Evolutionary conservation across 2,113 vertebrate species (phyloP).

Genomic region (Mormyrus lacerda): DNA sequence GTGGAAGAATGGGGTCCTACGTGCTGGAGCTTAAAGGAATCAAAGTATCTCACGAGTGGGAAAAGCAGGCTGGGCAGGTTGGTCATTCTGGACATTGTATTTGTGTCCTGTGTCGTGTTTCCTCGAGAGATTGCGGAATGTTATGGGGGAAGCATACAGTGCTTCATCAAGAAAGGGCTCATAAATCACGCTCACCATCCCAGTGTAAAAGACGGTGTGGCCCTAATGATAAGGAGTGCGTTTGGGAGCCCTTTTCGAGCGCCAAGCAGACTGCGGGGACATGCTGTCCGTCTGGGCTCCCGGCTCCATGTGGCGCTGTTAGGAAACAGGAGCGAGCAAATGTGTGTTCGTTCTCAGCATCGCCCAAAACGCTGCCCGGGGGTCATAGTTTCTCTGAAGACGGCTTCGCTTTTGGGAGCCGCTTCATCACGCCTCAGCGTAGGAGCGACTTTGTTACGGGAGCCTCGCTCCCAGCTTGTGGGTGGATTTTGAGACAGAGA

Average conservation of each 20-base stretch:
- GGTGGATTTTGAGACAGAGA: background rate
- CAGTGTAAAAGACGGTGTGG: background rate
- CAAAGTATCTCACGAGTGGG: background rate
- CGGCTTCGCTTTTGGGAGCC: background rate
- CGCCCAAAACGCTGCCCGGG: background rate
- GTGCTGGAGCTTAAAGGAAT: background rate
- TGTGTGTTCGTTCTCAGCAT: background rate
- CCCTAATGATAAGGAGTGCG: background rate
- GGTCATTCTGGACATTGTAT: constrained; percentile 35
- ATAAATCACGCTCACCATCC: constrained; percentile 28
- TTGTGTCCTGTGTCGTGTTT: constrained; percentile 40
- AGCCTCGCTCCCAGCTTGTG: background rate
- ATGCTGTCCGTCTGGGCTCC: background rate
- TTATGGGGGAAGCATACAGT: constrained; percentile 34
- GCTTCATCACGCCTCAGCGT: background rate
- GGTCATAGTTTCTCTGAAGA: background rate
- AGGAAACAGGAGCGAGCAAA: too few relatives aligned
- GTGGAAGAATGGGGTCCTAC: background rate
- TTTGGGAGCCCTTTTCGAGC: background rate
- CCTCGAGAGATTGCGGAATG: constrained; percentile 37
- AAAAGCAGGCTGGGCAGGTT: constrained; percentile 21
- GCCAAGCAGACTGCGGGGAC: background rate
- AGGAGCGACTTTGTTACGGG: background rate
- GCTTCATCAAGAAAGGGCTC: constrained; percentile 28
- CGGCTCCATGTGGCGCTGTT: too few relatives aligned